These are phyloP conservation scores for Brenthis daphne DNA, from an alignment of 2,888 invertebrate species.

Conservation along the genomic window DNA sequence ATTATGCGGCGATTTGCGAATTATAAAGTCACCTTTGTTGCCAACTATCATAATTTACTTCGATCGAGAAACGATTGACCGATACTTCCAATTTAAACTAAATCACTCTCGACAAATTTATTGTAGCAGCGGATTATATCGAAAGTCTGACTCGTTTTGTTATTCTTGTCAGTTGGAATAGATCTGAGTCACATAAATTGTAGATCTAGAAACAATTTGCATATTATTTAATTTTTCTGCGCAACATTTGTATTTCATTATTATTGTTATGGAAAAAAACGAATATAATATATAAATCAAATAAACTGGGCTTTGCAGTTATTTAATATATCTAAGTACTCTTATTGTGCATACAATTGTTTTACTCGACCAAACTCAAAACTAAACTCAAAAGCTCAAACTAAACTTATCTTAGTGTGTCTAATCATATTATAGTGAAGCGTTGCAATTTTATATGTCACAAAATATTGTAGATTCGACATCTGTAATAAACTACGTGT, in stretches of 20 bases:
- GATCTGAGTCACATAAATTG: constrained; percentile 30
- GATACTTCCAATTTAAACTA: constrained; percentile 37
- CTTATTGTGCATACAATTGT: too few relatives aligned
- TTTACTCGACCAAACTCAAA: too few relatives aligned
- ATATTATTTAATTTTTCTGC: constrained; percentile 3
- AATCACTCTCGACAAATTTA: constrained; percentile 35
- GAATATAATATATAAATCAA: too few relatives aligned
- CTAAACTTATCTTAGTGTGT: too few relatives aligned
- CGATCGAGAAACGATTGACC: constrained; percentile 37
- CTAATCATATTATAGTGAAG: too few relatives aligned
- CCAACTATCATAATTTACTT: constrained; percentile 38
- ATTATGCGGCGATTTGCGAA: constrained; percentile 10
- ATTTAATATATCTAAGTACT: too few relatives aligned
- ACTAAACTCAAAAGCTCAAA: too few relatives aligned
- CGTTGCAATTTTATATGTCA: too few relatives aligned
- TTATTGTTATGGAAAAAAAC: constrained; percentile 2
- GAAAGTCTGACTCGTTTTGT: constrained; percentile 29
- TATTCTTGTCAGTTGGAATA: constrained; percentile 23
- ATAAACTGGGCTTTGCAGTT: too few relatives aligned
- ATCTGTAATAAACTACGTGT: background rate
- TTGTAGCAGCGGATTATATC: constrained; percentile 33
- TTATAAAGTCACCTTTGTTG: constrained; percentile 16
- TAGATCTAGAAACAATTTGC: constrained; percentile 20
- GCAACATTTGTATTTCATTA: constrained; percentile 11
- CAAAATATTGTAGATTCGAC: too few relatives aligned